Conservation (phyloP, 2,888 invertebrate species). For the Rhingia campestris region DNA sequence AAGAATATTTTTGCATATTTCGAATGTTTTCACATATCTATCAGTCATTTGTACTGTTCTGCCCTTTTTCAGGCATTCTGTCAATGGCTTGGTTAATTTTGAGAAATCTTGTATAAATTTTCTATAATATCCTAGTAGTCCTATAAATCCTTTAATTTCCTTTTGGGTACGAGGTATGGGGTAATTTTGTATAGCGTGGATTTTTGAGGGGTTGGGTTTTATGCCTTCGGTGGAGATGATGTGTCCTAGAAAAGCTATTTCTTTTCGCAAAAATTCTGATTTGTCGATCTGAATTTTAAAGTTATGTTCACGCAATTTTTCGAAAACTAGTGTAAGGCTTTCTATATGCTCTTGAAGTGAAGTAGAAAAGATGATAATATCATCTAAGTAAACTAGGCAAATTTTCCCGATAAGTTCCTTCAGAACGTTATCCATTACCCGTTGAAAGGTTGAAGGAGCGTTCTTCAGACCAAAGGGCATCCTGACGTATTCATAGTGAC, state of each 20-base stretch:
- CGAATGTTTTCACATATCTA: too few relatives aligned
- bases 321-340: slow-evolving; percentile 19
- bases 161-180: neutral
- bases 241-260: slow-evolving; percentile 45
- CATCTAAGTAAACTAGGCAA: slow-evolving; percentile 21
- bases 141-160: neutral
- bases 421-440: slow-evolving; percentile 51
- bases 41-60: too few relatives aligned
- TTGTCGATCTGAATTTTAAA: slow-evolving; percentile 28
- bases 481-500: slow-evolving; percentile 51
- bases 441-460: slow-evolving; percentile 59
- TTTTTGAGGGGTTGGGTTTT: too few relatives aligned
- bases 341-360: slow-evolving; percentile 31
- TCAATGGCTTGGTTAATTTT: slow-evolving; percentile 34
- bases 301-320: slow-evolving; percentile 13
- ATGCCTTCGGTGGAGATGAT: neutral
- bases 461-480: slow-evolving; percentile 58
- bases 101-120: neutral
- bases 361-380: slow-evolving; percentile 31
- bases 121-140: neutral
- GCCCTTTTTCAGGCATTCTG: slow-evolving; percentile 76
- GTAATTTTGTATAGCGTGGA: too few relatives aligned
- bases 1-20: too few relatives aligned
- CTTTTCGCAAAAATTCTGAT: slow-evolving; percentile 40
- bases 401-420: slow-evolving; percentile 28